phyloP scores from a whole-genome alignment of 2,113 vertebrate genomes.

The Mirza zaza region DNA sequence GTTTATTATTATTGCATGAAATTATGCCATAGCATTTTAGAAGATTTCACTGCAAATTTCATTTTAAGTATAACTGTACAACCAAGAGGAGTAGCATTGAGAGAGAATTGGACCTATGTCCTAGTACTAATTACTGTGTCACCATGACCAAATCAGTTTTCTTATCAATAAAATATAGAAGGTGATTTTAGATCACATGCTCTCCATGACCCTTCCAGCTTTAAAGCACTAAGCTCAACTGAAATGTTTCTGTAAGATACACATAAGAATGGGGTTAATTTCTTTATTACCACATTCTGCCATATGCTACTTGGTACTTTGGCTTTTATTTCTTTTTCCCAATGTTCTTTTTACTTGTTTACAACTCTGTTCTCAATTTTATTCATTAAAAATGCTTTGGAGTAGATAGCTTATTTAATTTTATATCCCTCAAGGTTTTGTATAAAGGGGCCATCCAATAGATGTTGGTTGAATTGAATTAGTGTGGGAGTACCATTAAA shows the following conservation, averaged over 20 bases:
- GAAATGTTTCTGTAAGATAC: neutral
- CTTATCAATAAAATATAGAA: neutral
- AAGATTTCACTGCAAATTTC: neutral
- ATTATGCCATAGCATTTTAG: neutral
- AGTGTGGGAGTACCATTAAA: neutral
- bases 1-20: constrained; percentile 16
- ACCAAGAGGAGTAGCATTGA: neutral
- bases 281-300: neutral
- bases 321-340: neutral
- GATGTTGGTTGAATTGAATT: neutral
- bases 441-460: neutral
- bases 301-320: neutral
- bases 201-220: neutral
- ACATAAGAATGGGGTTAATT: neutral
- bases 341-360: constrained; percentile 7
- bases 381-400: neutral
- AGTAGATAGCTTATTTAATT: neutral
- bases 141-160: neutral
- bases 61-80: neutral
- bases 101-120: neutral
- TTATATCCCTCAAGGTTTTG: neutral
- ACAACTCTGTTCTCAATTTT: neutral
- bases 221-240: neutral
- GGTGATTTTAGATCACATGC: neutral
- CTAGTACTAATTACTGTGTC: neutral